phyloP scores from a whole-genome alignment of 2,888 invertebrate species.

The Tachina fera region DNA sequence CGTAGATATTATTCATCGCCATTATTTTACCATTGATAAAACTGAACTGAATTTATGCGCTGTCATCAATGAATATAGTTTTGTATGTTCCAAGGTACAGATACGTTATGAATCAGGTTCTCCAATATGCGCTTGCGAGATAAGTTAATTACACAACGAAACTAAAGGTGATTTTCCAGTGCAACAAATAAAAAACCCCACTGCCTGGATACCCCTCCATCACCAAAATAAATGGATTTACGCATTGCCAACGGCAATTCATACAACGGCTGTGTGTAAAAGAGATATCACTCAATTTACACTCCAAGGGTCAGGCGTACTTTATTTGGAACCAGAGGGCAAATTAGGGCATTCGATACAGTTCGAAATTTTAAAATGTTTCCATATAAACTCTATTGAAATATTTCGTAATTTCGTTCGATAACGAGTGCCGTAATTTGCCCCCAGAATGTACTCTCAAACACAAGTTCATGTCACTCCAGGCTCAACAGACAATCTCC shows the following conservation, averaged over 20 bases:
- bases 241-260: not conserved
- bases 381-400: no score
- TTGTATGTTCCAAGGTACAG: not conserved
- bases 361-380: no score
- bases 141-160: not conserved
- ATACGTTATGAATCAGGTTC: not conserved
- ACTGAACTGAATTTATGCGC: not conserved
- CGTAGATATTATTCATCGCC: not conserved
- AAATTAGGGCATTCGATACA: no score
- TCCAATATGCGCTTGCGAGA: constrained; percentile 2
- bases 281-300: not conserved
- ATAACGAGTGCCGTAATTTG: no score
- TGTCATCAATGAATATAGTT: not conserved
- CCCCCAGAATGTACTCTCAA: constrained; percentile 14
- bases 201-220: constrained; percentile 8
- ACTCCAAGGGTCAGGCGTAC: not conserved
- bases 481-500: constrained; percentile 11
- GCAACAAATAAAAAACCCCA: not conserved
- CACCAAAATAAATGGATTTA: constrained; percentile 16
- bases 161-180: constrained; percentile 14
- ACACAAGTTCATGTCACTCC: constrained; percentile 1
- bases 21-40: not conserved
- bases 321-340: constrained; percentile 7
- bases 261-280: not conserved
- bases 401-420: no score